Evolutionary conservation across 2,797 vertebrate genomes (phyloP).

Genomic region (Trachops cirrhosus): DNA sequence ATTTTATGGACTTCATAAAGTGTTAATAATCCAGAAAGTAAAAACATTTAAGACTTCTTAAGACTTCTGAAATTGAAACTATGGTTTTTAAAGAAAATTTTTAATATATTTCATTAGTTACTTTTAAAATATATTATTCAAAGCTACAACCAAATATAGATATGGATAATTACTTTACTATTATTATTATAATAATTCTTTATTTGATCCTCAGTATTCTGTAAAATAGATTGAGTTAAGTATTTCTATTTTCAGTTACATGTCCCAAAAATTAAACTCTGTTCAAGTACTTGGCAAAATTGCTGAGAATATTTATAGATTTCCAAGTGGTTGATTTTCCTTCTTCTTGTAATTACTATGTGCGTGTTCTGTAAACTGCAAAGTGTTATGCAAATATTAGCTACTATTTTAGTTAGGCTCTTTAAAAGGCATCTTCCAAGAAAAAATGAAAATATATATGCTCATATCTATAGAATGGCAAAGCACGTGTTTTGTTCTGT

Average conservation of each 20-base stretch:
- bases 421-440: constrained; percentile 36
- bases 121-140: background rate
- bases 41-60: background rate
- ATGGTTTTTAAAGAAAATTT: background rate
- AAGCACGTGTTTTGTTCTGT: background rate
- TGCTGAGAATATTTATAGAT: constrained; percentile 48
- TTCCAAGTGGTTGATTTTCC: constrained; percentile 34
- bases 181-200: background rate
- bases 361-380: constrained; percentile 48
- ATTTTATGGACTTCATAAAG: background rate
- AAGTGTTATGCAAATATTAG: constrained; percentile 55
- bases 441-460: background rate
- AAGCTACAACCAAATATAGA: background rate
- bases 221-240: background rate
- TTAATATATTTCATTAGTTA: background rate
- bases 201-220: background rate
- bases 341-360: constrained; percentile 57
- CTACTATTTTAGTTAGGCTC: constrained; percentile 31
- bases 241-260: constrained; percentile 34
- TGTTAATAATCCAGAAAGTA: background rate
- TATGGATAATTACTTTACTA: background rate
- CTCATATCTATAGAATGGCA: background rate
- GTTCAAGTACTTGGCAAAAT: constrained; percentile 9
- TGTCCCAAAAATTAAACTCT: background rate
- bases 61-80: background rate